phyloP scores from a whole-genome alignment of 2,888 invertebrate genomes.

The Volucella bombylans region DNA sequence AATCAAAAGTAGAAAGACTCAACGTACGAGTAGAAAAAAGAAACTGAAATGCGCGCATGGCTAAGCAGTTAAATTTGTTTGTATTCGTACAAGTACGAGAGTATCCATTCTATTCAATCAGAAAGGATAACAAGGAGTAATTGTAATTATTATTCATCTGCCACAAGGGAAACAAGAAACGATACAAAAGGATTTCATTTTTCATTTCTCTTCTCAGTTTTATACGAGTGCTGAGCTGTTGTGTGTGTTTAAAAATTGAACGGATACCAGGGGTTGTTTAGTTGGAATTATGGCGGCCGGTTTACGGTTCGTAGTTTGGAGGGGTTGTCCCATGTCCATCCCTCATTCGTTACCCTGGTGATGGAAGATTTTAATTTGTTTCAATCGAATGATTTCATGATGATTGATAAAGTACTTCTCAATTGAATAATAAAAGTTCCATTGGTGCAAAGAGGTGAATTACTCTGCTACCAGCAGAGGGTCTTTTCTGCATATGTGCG shows the following conservation, averaged over 20 bases:
- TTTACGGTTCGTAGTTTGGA: conserved; percentile 36
- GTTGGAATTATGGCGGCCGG: conserved; percentile 56
- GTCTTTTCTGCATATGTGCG: conserved; percentile 1
- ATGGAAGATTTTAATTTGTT: conserved; percentile 64
- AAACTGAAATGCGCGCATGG: conserved; percentile 78
- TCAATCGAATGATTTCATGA: conserved; percentile 73
- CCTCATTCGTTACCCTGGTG: conserved; percentile 51
- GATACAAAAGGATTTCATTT: conserved; percentile 35
- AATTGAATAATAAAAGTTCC: conserved; percentile 69
- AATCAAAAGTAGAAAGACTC: conserved; percentile 36
- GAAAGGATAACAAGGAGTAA: conserved; percentile 66
- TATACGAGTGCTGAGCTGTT: not conserved
- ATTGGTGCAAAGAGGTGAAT: conserved; percentile 26
- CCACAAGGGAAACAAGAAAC: conserved; percentile 68
- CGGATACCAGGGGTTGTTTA: conserved; percentile 30
- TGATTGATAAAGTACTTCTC: conserved; percentile 74
- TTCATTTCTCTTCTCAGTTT: not conserved
- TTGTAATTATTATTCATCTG: conserved; percentile 74
- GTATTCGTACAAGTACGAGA: not conserved
- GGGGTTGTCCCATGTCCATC: conserved; percentile 23
- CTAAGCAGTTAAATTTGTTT: conserved; percentile 61
- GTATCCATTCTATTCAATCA: conserved; percentile 64
- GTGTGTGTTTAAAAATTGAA: conserved; percentile 13
- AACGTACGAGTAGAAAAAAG: conserved; percentile 34
- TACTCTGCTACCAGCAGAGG: not conserved